phyloP scores from a whole-genome alignment of 2,888 invertebrate genomes.

The Neelides folsomi region DNA sequence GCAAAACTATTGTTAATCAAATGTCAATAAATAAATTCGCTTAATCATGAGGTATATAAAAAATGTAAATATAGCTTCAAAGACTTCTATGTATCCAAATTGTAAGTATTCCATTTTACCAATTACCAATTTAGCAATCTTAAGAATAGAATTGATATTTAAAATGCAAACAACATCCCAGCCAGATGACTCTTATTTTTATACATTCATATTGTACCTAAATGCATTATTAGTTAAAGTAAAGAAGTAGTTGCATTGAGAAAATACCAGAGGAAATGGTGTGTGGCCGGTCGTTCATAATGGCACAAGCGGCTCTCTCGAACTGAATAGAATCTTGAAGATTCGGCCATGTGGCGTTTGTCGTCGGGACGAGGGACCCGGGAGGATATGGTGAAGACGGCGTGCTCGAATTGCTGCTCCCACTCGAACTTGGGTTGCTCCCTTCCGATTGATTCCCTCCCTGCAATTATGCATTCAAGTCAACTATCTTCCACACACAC shows the following conservation, averaged over 20 bases:
- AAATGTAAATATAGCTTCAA: no score
- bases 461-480: slow-evolving; percentile 7
- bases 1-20: no score
- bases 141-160: no score
- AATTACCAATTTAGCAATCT: no score
- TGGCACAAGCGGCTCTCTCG: slow-evolving; percentile 56
- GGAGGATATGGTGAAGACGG: slow-evolving; percentile 38
- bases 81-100: no score
- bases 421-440: slow-evolving; percentile 28
- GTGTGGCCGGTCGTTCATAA: slow-evolving; percentile 72
- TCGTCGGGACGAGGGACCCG: slow-evolving; percentile 39
- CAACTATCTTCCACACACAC: no score
- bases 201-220: background rate
- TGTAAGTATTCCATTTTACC: no score
- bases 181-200: no score
- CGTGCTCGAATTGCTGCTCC: slow-evolving; percentile 40
- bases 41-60: no score
- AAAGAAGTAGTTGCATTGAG: background rate
- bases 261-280: slow-evolving; percentile 70
- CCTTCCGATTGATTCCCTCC: slow-evolving; percentile 29
- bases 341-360: slow-evolving; percentile 66
- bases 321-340: slow-evolving; percentile 60
- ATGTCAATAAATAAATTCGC: no score
- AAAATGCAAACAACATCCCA: no score
- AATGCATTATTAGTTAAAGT: no score